These are phyloP conservation scores for Cephus nigrinus DNA, from an alignment of 2,888 invertebrate species.

Conservation along the genomic window DNA sequence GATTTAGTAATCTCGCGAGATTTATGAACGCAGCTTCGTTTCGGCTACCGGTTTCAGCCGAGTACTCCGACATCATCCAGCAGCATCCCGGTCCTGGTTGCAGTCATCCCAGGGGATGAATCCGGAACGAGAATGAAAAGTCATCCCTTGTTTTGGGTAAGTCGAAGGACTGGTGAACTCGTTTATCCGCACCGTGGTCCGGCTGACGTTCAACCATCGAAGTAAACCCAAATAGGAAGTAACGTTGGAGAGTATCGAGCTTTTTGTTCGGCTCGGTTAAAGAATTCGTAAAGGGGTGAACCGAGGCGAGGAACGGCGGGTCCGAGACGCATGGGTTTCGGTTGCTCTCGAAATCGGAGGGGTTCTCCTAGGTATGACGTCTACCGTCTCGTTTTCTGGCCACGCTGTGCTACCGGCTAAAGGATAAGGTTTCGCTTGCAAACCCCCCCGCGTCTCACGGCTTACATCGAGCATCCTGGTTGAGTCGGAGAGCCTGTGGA, in stretches of 20 bases:
- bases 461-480: not conserved
- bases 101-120: not conserved
- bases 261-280: constrained; percentile 53
- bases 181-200: not conserved
- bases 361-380: constrained; percentile 30
- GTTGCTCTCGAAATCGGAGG: constrained; percentile 10
- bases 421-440: constrained; percentile 41
- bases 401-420: constrained; percentile 35
- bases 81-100: not conserved
- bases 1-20: constrained; percentile 66
- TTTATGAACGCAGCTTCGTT: constrained; percentile 63
- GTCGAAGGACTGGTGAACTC: not conserved
- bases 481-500: constrained; percentile 12
- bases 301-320: constrained; percentile 35
- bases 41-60: constrained; percentile 19
- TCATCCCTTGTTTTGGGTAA: not conserved
- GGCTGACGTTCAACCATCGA: constrained; percentile 3
- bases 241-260: constrained; percentile 49
- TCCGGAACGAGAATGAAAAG: not conserved
- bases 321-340: constrained; percentile 31
- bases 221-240: constrained; percentile 60
- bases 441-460: not conserved
- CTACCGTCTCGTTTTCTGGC: not conserved
- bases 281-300: constrained; percentile 60
- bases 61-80: not conserved